Percentiles rank a stretch among this genome's conserved stretches.
These are phyloP conservation scores for Neogale vison DNA, from an alignment of 2,113 vertebrate genomes.

Conservation along the genomic window DNA sequence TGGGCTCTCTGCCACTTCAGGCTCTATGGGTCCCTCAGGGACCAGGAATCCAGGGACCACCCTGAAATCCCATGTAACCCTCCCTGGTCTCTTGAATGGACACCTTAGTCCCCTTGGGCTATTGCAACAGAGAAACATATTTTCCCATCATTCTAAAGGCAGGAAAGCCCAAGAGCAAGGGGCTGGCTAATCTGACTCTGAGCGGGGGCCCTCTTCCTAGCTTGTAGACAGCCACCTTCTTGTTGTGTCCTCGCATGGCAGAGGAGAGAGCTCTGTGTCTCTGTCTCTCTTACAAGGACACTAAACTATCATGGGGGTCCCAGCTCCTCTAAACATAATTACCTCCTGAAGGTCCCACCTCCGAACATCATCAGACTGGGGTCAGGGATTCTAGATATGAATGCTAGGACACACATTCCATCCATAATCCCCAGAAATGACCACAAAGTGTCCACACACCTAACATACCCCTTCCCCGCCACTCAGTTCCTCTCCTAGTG, in stretches of 20 bases:
- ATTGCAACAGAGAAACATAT: background rate
- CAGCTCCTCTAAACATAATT: background rate
- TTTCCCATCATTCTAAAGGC: background rate
- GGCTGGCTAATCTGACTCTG: background rate
- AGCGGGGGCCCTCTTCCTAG: background rate
- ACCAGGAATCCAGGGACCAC: background rate
- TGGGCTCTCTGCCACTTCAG: background rate
- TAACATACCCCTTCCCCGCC: fast-evolving
- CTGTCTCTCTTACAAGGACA: background rate
- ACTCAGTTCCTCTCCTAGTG: background rate
- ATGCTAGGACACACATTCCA: background rate
- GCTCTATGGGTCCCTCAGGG: background rate
- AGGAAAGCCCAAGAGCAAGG: background rate
- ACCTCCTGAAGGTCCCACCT: background rate
- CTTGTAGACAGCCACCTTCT: background rate
- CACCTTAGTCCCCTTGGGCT: background rate
- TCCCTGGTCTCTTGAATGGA: background rate
- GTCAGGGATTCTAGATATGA: background rate
- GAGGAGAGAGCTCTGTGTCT: background rate
- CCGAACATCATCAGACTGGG: background rate
- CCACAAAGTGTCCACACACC: background rate
- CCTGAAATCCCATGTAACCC: background rate
- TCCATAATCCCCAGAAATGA: background rate
- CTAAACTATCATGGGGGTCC: background rate
- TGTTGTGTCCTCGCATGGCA: background rate